These are phyloP conservation scores for Coregonus ussuriensis DNA, from an alignment of 2,797 vertebrate species.

Conservation along the genomic window DNA sequence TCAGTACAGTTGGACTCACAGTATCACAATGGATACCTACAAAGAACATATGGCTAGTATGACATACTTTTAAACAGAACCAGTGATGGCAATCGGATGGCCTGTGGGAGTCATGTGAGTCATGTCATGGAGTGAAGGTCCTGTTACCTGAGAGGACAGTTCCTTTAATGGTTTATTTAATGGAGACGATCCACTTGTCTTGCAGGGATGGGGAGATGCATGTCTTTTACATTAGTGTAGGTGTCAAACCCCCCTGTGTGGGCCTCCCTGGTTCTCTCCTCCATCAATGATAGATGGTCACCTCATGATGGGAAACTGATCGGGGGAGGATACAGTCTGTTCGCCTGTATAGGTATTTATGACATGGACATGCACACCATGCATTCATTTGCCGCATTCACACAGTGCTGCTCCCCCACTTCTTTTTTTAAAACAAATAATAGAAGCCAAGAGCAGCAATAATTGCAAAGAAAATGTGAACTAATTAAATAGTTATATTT, in stretches of 20 bases:
- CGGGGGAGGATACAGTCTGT: neutral
- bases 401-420: neutral
- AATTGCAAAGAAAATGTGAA: no score
- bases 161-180: conserved; percentile 77
- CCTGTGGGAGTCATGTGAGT: conserved; percentile 54
- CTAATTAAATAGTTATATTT: no score
- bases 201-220: neutral
- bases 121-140: conserved; percentile 67
- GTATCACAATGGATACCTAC: neutral
- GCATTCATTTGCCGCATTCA: neutral
- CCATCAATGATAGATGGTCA: conserved; percentile 39
- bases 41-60: neutral
- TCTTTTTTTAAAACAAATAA: neutral
- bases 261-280: neutral
- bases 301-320: neutral
- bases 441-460: neutral
- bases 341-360: neutral
- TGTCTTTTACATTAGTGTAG: neutral
- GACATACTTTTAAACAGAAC: neutral
- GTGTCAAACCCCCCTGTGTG: conserved; percentile 15
- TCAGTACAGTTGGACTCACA: neutral
- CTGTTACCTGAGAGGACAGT: conserved; percentile 70
- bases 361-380: no score
- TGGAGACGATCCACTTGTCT: conserved; percentile 48
- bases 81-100: conserved; percentile 60